Evolutionary conservation across 2,888 invertebrate species (phyloP).

Genomic region (Schizaphis graminum): DNA sequence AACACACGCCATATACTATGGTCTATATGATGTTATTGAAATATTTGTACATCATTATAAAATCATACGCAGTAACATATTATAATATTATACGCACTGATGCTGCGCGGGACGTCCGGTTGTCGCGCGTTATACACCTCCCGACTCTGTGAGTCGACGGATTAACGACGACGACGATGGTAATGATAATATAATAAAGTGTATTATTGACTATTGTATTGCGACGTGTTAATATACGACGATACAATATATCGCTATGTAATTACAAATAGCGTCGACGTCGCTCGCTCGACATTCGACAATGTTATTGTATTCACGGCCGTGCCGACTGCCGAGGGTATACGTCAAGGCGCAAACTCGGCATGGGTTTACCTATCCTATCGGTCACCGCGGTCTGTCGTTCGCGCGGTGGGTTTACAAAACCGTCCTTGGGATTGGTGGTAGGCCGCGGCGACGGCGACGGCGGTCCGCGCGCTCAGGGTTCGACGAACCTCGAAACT

Average conservation of each 20-base stretch:
- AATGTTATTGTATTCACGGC: background rate
- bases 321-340: background rate
- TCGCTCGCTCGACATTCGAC: background rate
- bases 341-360: background rate
- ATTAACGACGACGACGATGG: too few species aligned
- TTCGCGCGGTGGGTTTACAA: slow-evolving; percentile 58
- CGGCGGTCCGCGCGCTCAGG: background rate
- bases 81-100: background rate
- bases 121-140: background rate
- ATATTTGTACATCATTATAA: background rate
- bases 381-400: background rate
- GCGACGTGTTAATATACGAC: too few species aligned
- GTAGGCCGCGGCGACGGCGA: background rate
- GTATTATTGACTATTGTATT: background rate
- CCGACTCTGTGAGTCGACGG: background rate
- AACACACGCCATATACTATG: background rate
- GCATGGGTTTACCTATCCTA: background rate
- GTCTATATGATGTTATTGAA: background rate
- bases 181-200: background rate
- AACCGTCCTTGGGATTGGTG: slow-evolving; percentile 64
- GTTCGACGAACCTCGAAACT: slow-evolving; percentile 52
- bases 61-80: background rate
- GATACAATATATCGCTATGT: background rate
- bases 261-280: background rate
- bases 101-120: background rate